Conservation (phyloP, 2,797 vertebrate species). For the Lutjanus argentimaculatus region DNA sequence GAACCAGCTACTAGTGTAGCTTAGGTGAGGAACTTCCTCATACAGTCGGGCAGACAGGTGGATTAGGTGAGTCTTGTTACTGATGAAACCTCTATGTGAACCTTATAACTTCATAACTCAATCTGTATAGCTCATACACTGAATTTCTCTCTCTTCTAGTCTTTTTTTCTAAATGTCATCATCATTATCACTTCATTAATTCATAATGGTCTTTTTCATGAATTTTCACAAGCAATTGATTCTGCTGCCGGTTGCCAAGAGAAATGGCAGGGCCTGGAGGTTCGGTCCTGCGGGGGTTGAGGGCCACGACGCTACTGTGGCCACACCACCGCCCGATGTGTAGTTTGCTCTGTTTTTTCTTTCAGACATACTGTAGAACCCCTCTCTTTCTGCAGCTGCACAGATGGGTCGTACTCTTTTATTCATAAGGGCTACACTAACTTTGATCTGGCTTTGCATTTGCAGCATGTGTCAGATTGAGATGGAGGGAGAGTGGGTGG, state of each 20-base stretch:
- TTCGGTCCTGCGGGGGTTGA: neutral
- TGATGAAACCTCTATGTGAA: neutral
- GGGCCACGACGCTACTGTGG: neutral
- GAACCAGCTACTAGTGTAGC: too few relatives aligned
- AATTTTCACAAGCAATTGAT: slow-evolving; percentile 55
- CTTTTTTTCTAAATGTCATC: slow-evolving; percentile 30
- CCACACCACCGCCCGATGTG: slow-evolving; percentile 1
- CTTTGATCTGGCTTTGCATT: slow-evolving; percentile 83
- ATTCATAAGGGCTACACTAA: slow-evolving; percentile 82
- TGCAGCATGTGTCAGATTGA: slow-evolving; percentile 60
- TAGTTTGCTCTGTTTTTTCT: slow-evolving; percentile 45
- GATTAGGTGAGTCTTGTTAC: too few relatives aligned
- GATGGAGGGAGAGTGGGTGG: slow-evolving; percentile 43
- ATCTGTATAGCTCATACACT: neutral
- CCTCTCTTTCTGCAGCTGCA: slow-evolving; percentile 58
- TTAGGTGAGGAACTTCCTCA: too few relatives aligned
- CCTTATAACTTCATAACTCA: neutral
- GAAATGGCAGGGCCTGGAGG: slow-evolving; percentile 16
- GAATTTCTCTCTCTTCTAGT: neutral
- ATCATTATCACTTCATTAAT: slow-evolving; percentile 59
- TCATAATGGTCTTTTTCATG: slow-evolving; percentile 49
- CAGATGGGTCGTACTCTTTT: slow-evolving; percentile 84
- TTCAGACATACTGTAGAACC: slow-evolving; percentile 39
- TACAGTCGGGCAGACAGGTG: too few relatives aligned
- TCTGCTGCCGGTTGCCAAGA: slow-evolving; percentile 39